Evolutionary conservation across 64 coral and sea anemone species (phyloP).

Genomic region (Catalaphyllia jardinei): DNA sequence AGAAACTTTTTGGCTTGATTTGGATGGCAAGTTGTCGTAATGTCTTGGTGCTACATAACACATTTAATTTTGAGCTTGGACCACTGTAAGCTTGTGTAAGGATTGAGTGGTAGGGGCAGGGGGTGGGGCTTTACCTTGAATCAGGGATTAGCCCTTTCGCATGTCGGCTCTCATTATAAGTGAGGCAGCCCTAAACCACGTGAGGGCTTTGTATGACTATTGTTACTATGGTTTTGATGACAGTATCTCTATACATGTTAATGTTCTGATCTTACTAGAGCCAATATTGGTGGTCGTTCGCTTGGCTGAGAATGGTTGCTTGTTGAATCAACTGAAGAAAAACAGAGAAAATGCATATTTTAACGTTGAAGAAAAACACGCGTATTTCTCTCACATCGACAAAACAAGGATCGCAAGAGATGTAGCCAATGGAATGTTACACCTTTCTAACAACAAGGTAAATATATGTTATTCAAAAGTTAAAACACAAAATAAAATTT

Average conservation of each 20-base stretch:
- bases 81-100: no score
- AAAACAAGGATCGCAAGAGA: constrained; percentile 4
- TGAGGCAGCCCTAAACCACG: no score
- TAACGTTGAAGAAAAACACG: not conserved
- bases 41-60: not conserved
- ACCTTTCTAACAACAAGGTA: not conserved
- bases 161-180: no score
- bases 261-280: not conserved
- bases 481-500: no score
- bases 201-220: no score
- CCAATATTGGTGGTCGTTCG: constrained; percentile 27
- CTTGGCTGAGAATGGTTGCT: constrained; percentile 36
- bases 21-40: not conserved
- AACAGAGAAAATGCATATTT: not conserved
- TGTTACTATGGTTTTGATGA: not conserved
- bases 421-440: not conserved
- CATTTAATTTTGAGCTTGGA: no score
- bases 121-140: no score
- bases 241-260: not conserved
- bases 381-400: not conserved
- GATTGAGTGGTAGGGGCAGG: no score
- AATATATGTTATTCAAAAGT: not conserved
- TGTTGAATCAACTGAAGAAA: constrained; percentile 11
- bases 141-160: no score
- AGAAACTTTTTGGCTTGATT: no score